Evolutionary conservation across 53 echinoderm and acorn worm species (phyloP).

Genomic region (Glandiceps talaboti): DNA sequence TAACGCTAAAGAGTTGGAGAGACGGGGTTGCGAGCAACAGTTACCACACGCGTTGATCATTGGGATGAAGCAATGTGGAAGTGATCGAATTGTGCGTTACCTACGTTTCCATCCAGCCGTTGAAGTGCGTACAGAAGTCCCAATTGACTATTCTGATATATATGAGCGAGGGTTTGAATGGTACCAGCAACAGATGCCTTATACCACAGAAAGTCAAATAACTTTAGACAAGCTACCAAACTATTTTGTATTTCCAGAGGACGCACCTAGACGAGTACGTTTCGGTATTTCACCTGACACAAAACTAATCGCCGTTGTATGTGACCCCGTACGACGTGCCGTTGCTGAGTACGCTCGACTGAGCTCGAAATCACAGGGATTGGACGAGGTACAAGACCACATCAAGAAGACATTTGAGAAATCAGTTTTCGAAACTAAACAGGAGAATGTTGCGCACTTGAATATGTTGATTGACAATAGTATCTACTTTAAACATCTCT

Average conservation of each 20-base stretch:
- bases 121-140: neutral
- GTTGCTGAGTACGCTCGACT: neutral
- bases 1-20: neutral
- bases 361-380: neutral
- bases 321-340: neutral
- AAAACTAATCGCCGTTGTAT: neutral
- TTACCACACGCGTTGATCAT: neutral
- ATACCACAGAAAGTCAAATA: neutral
- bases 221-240: neutral
- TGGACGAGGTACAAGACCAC: neutral
- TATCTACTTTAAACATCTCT: neutral
- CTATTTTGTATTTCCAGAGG: neutral
- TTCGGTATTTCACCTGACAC: neutral
- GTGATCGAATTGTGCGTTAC: neutral
- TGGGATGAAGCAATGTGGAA: neutral
- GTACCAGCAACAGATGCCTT: neutral
- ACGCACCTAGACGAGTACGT: neutral
- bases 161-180: neutral
- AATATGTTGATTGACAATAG: neutral
- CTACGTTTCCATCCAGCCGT: neutral
- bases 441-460: neutral
- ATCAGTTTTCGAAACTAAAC: neutral
- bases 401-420: neutral
- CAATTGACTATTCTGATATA: neutral
- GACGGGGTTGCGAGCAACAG: neutral